phyloP scores from a whole-genome alignment of 2,888 invertebrate genomes.

The Allacma fusca region DNA sequence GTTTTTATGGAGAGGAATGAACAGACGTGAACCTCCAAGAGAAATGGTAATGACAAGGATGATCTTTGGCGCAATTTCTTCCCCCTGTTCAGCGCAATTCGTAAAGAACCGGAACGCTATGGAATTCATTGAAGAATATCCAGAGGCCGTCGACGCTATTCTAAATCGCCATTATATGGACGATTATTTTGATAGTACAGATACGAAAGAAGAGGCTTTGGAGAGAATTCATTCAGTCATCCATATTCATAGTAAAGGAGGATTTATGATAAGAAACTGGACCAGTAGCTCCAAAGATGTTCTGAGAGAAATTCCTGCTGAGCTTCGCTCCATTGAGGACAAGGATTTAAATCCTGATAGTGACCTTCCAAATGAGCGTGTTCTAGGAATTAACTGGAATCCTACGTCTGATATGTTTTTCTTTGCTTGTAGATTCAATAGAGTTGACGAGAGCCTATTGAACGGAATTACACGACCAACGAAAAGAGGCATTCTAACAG shows the following conservation, averaged over 20 bases:
- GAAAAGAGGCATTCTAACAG: too few relatives aligned
- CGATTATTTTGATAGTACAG: conserved; percentile 45
- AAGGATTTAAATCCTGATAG: too few relatives aligned
- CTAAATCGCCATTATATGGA: conserved; percentile 48
- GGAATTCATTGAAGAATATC: too few relatives aligned
- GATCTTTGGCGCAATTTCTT: conserved; percentile 48
- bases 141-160: conserved; percentile 45
- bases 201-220: conserved; percentile 39
- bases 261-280: conserved; percentile 42
- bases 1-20: conserved; percentile 48
- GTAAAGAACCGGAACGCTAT: too few relatives aligned
- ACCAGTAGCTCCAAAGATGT: conserved; percentile 25
- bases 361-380: too few relatives aligned
- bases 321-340: too few relatives aligned
- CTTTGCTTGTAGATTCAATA: too few relatives aligned
- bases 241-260: conserved; percentile 28
- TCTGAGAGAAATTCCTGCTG: too few relatives aligned
- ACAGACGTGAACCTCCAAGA: neutral
- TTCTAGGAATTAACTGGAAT: too few relatives aligned
- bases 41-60: conserved; percentile 42
- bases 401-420: too few relatives aligned
- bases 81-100: conserved; percentile 40
- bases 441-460: too few relatives aligned
- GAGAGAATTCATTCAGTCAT: conserved; percentile 27
- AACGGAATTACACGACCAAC: too few relatives aligned